phyloP scores from a whole-genome alignment of 2,797 vertebrate genomes.

The Microctenopoma steveboyesi region DNA sequence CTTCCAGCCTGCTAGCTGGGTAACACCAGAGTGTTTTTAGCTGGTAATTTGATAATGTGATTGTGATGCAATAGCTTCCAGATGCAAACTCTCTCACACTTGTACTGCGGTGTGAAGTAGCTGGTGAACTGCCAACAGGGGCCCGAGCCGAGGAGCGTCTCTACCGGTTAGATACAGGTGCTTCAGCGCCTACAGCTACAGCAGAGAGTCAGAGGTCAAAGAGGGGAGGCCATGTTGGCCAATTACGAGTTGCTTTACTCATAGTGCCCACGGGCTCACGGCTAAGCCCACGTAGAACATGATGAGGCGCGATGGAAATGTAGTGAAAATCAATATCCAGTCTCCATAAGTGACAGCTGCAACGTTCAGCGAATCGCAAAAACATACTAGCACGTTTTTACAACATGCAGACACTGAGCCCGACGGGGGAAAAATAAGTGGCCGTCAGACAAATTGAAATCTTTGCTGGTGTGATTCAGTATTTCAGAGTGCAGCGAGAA shows the following conservation, averaged over 20 bases:
- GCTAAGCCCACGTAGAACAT: not conserved
- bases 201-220: constrained; percentile 2
- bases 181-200: constrained; percentile 35
- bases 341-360: not conserved
- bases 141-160: constrained; percentile 13
- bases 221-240: not conserved
- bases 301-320: not conserved
- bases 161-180: constrained; percentile 37
- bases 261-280: not conserved
- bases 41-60: constrained; percentile 72
- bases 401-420: constrained; percentile 2
- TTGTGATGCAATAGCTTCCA: constrained; percentile 62
- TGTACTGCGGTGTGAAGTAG: constrained; percentile 24
- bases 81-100: constrained; percentile 45
- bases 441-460: constrained; percentile 35
- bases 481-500: constrained; percentile 25
- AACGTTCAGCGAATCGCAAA: not conserved
- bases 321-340: constrained; percentile 26
- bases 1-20: constrained; percentile 15
- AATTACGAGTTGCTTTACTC: not conserved
- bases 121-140: constrained; percentile 2
- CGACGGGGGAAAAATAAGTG: constrained; percentile 37
- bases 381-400: not conserved
- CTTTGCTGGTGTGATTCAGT: constrained; percentile 32
- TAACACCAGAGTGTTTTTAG: constrained; percentile 44